These are phyloP conservation scores for Nasonia giraulti DNA, from an alignment of 1,140 invertebrate genomes.

Conservation along the genomic window DNA sequence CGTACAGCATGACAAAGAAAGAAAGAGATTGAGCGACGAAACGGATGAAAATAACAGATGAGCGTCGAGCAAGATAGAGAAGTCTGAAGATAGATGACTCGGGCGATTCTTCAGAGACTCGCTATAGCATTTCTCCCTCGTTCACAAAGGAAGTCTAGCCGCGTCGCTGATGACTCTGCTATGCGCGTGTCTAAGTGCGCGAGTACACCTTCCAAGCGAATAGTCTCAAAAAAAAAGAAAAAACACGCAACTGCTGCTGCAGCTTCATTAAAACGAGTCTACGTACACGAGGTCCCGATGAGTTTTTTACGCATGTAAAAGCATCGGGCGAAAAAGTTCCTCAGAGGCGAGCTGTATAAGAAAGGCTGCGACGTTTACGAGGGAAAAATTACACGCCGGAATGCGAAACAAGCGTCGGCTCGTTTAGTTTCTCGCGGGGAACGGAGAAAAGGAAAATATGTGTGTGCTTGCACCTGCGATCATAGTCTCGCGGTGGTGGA, in stretches of 20 bases:
- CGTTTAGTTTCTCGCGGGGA: neutral
- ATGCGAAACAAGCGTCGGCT: neutral
- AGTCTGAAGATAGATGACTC: conserved; percentile 24
- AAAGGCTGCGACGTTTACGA: neutral
- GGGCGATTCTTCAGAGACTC: conserved; percentile 2
- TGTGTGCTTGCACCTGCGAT: neutral
- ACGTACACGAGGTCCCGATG: neutral
- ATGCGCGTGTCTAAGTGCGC: conserved; percentile 14
- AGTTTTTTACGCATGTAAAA: neutral
- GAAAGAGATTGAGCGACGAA: conserved; percentile 2
- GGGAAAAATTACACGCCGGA: neutral
- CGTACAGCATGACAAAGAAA: neutral
- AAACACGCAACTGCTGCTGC: neutral
- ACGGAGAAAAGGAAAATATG: neutral
- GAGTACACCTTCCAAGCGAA: neutral
- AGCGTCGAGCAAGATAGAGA: neutral
- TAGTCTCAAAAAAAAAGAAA: neutral
- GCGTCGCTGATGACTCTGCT: neutral
- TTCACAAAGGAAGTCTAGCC: neutral
- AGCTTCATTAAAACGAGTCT: neutral
- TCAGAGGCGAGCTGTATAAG: neutral
- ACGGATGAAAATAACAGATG: conserved; percentile 13
- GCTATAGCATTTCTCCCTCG: neutral
- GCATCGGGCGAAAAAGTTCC: neutral
- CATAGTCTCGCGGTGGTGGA: neutral